Conservation (phyloP, 2,113 vertebrate genomes). For the Scalopus aquaticus region DNA sequence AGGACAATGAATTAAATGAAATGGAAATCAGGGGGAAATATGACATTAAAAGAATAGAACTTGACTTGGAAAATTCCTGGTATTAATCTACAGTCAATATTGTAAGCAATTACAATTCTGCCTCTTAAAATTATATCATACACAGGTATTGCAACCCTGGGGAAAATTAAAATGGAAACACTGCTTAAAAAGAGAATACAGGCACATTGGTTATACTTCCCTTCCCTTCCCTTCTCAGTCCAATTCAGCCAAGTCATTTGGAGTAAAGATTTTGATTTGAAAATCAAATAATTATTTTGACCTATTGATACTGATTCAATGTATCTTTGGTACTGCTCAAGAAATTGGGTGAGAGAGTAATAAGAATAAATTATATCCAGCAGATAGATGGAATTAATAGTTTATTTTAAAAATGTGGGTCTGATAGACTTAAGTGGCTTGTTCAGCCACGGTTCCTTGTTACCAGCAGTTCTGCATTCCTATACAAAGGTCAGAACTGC, state of each 20-base stretch:
- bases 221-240: background rate
- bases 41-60: background rate
- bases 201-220: background rate
- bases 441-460: too few species aligned
- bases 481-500: too few species aligned
- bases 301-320: background rate
- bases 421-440: too few species aligned
- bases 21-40: background rate
- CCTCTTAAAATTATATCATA: background rate
- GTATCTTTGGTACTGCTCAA: background rate
- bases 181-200: background rate
- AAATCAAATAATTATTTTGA: conserved; percentile 32
- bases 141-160: background rate
- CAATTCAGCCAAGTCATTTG: background rate
- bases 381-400: background rate
- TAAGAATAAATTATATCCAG: background rate
- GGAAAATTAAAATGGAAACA: background rate
- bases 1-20: background rate
- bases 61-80: background rate
- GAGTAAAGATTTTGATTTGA: conserved; percentile 34
- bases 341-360: background rate
- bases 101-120: background rate
- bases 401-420: too few species aligned
- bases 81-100: background rate
- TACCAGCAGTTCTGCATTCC: too few species aligned